These are phyloP conservation scores for Congeria kusceri DNA, from an alignment of 2,888 invertebrate species.

Conservation along the genomic window DNA sequence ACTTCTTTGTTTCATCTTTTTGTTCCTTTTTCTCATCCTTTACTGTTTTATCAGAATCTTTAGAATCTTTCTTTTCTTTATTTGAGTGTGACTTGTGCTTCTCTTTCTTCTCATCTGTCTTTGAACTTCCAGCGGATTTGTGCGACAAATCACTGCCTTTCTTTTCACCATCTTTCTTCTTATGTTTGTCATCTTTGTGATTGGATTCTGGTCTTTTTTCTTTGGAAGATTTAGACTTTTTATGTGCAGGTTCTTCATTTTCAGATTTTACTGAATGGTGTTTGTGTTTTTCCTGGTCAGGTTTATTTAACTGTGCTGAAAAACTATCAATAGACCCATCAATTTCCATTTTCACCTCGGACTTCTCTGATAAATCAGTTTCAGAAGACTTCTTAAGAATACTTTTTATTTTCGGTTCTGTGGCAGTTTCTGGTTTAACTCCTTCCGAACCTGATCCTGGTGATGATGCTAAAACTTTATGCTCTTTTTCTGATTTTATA, in stretches of 20 bases:
- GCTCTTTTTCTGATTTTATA: too few relatives aligned
- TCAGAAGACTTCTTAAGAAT: slow-evolving; percentile 17
- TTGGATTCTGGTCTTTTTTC: slow-evolving; percentile 60
- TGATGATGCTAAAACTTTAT: not conserved
- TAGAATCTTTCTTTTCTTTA: slow-evolving; percentile 59
- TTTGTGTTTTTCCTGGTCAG: slow-evolving; percentile 39
- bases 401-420: slow-evolving; percentile 5
- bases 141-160: slow-evolving; percentile 51
- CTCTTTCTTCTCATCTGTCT: slow-evolving; percentile 57
- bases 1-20: slow-evolving; percentile 43
- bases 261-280: slow-evolving; percentile 41
- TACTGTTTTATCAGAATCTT: slow-evolving; percentile 51
- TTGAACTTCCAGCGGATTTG: slow-evolving; percentile 52
- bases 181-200: slow-evolving; percentile 67
- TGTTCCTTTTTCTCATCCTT: slow-evolving; percentile 44
- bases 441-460: not conserved
- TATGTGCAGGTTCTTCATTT: slow-evolving; percentile 63
- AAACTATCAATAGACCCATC: slow-evolving; percentile 12
- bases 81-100: slow-evolving; percentile 57
- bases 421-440: too few relatives aligned
- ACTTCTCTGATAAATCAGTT: slow-evolving; percentile 42
- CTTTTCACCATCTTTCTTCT: slow-evolving; percentile 72
- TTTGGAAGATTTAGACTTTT: slow-evolving; percentile 63
- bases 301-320: not conserved
- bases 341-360: slow-evolving; percentile 37